A percentile compares a stretch with the other conserved stretches of the same genome.
phyloP scores from a whole-genome alignment of 2,797 vertebrate genomes.

The Rhinatrema bivittatum region DNA sequence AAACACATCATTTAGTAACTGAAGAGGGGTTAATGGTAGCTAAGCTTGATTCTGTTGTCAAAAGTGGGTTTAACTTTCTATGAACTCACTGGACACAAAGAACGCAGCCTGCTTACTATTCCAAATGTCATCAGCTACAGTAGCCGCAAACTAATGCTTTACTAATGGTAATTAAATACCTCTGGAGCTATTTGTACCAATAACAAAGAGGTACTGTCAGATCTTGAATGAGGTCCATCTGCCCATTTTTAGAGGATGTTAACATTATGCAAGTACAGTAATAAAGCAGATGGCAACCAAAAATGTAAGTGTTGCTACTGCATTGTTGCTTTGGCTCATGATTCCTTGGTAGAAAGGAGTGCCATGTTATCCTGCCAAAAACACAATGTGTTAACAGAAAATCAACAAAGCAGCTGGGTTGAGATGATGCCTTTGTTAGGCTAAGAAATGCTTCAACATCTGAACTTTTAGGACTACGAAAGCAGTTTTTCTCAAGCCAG shows the following conservation, averaged over 20 bases:
- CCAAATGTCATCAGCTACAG: slow-evolving; percentile 69
- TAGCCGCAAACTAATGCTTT: slow-evolving; percentile 63
- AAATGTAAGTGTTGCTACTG: background rate
- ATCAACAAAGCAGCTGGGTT: no score
- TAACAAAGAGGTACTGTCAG: slow-evolving; percentile 73
- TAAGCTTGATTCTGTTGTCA: slow-evolving; percentile 69
- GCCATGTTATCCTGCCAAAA: no score
- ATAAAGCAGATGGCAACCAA: slow-evolving; percentile 52
- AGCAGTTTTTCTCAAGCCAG: no score
- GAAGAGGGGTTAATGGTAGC: slow-evolving; percentile 75
- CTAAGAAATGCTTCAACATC: no score
- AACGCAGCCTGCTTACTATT: slow-evolving; percentile 65
- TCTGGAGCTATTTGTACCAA: slow-evolving; percentile 71
- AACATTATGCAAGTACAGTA: slow-evolving; percentile 50
- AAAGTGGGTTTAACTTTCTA: slow-evolving; percentile 81
- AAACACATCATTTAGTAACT: slow-evolving; percentile 75
- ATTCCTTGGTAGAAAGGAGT: background rate
- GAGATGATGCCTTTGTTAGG: no score
- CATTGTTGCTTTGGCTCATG: background rate
- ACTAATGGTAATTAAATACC: slow-evolving; percentile 77
- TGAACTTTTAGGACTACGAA: no score
- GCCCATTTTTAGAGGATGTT: slow-evolving; percentile 59
- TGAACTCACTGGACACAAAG: slow-evolving; percentile 75
- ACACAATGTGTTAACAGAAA: no score
- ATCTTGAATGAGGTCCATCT: slow-evolving; percentile 68